A percentile compares a stretch with the other conserved stretches of the same genome.
Evolutionary conservation across 2,113 vertebrate genomes (phyloP).

Genomic region (Hiodon alosoides): DNA sequence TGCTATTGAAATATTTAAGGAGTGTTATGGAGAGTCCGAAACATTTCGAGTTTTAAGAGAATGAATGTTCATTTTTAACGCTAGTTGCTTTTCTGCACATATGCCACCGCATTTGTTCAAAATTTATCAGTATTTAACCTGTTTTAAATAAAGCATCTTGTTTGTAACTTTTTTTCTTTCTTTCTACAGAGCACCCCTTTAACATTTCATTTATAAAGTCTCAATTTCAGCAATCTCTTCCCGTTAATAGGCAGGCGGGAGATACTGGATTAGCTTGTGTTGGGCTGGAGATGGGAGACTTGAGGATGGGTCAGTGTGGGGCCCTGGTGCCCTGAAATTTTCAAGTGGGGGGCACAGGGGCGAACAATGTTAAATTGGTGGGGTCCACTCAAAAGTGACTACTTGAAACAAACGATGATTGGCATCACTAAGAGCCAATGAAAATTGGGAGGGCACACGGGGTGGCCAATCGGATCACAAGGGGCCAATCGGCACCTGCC

Average conservation of each 20-base stretch:
- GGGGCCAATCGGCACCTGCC: too few species aligned
- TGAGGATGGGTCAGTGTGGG: not conserved
- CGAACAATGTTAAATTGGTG: too few species aligned
- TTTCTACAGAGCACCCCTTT: not conserved
- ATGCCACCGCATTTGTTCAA: not conserved
- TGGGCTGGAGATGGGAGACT: not conserved
- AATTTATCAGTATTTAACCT: not conserved
- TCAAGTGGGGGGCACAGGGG: too few species aligned
- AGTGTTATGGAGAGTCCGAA: not conserved
- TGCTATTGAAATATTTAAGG: not conserved
- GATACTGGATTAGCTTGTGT: not conserved
- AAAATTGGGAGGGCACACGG: too few species aligned
- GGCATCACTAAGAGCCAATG: too few species aligned
- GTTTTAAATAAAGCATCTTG: conserved; percentile 20
- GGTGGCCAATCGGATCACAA: too few species aligned
- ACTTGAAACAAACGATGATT: too few species aligned
- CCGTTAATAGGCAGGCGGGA: too few species aligned
- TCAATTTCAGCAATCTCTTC: too few species aligned
- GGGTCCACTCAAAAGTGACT: too few species aligned
- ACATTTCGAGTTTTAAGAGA: not conserved
- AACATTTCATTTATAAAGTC: too few species aligned
- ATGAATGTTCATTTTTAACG: not conserved
- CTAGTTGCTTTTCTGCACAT: not conserved
- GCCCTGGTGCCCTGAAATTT: not conserved
- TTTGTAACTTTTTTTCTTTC: not conserved